These are phyloP conservation scores for Nylanderia fulva DNA, from an alignment of 1,140 invertebrate species.

Conservation along the genomic window DNA sequence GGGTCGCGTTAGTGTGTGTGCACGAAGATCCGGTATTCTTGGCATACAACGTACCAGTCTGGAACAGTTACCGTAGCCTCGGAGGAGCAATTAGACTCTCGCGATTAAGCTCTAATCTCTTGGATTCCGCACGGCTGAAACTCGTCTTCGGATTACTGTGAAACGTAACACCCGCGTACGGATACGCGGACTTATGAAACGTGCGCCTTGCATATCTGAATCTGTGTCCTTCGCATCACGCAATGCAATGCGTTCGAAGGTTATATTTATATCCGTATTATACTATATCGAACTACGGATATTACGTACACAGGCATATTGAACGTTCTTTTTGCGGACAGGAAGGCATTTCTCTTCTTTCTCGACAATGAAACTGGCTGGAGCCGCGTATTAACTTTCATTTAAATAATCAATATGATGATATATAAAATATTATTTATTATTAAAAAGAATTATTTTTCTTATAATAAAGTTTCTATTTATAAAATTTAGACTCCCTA, in stretches of 20 bases:
- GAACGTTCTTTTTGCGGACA: background rate
- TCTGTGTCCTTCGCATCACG: background rate
- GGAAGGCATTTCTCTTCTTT: background rate
- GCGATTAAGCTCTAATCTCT: conserved; percentile 59
- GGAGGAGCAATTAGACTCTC: conserved; percentile 54
- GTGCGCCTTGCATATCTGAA: conserved; percentile 15
- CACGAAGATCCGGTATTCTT: conserved; percentile 59
- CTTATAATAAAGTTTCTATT: no score
- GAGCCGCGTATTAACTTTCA: background rate
- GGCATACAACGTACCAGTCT: conserved; percentile 52
- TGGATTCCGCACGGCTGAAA: conserved; percentile 56
- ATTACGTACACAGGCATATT: background rate
- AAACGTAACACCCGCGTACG: background rate
- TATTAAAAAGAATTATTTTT: no score
- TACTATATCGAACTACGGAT: background rate
- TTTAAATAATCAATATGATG: background rate
- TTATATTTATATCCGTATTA: conserved; percentile 7
- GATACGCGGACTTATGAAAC: conserved; percentile 31
- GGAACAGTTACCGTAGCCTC: conserved; percentile 45
- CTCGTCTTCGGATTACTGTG: conserved; percentile 57
- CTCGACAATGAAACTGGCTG: background rate
- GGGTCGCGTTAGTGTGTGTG: conserved; percentile 16
- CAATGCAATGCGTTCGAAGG: background rate
- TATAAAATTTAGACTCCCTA: no score
- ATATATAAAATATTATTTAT: no score